phyloP scores from a whole-genome alignment of 2,888 invertebrate species.

The Harpagoxenus sublaevis region DNA sequence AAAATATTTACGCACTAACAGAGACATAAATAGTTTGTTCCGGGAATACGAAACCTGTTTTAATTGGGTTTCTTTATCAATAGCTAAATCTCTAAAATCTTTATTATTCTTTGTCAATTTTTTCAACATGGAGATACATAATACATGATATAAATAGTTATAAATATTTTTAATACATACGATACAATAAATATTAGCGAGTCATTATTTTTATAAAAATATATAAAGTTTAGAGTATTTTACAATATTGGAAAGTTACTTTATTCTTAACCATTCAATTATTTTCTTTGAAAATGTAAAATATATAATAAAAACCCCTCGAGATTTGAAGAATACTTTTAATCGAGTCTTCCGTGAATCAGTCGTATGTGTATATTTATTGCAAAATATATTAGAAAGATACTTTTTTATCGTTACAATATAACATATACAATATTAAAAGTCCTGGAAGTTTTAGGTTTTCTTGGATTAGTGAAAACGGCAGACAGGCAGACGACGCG shows the following conservation, averaged over 20 bases:
- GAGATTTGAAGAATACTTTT: background rate
- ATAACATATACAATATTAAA: background rate
- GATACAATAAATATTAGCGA: background rate
- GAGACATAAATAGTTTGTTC: slow-evolving; percentile 39
- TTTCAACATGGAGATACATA: background rate
- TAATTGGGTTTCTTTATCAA: slow-evolving; percentile 17
- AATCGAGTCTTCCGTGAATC: background rate
- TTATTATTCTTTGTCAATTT: background rate
- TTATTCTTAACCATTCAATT: background rate
- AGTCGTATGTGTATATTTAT: background rate
- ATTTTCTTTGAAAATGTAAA: background rate
- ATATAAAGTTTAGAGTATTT: background rate
- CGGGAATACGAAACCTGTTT: slow-evolving; percentile 32
- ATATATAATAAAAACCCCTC: background rate
- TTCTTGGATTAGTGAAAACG: background rate
- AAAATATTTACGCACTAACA: slow-evolving; percentile 27
- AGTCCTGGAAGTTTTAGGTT: background rate
- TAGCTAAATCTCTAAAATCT: background rate
- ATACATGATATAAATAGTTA: background rate
- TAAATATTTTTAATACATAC: background rate
- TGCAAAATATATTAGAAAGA: background rate
- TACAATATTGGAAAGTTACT: background rate
- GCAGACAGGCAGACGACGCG: background rate
- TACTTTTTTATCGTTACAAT: background rate
- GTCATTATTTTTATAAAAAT: background rate